These are phyloP conservation scores for Tapirus terrestris DNA, from an alignment of 2,113 vertebrate species.

Conservation along the genomic window DNA sequence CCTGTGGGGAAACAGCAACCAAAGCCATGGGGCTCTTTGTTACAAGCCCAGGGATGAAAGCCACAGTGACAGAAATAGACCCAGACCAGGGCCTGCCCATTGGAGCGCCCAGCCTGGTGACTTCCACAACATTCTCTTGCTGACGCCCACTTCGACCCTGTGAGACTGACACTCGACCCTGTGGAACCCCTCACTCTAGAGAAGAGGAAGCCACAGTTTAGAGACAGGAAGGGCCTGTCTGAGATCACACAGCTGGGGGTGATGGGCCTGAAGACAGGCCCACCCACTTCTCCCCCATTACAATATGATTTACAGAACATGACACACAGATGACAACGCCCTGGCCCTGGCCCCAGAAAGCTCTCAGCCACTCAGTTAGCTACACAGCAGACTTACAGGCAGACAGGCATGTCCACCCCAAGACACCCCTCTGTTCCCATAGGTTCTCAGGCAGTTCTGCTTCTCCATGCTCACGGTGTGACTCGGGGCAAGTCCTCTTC, in stretches of 20 bases:
- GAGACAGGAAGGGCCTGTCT: not conserved
- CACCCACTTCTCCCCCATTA: not conserved
- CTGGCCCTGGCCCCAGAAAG: not conserved
- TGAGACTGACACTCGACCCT: not conserved
- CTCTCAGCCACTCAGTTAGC: not conserved
- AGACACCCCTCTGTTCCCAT: not conserved
- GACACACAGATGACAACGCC: accelerated
- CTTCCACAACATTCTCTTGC: not conserved
- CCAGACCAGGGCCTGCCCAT: not conserved
- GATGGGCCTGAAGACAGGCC: not conserved
- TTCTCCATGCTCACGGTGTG: accelerated
- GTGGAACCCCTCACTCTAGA: not conserved
- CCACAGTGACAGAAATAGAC: not conserved
- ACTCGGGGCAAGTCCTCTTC: not conserved
- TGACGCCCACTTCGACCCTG: not conserved
- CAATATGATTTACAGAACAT: accelerated
- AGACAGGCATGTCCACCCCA: accelerated
- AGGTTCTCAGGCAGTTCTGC: not conserved
- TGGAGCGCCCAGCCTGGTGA: not conserved
- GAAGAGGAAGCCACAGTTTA: not conserved
- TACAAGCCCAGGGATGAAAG: not conserved
- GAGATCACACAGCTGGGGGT: not conserved
- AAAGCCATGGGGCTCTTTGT: not conserved
- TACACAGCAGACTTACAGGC: not conserved
- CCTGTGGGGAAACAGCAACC: conserved; percentile 77